Conservation (phyloP, 2,797 vertebrate genomes). For the Hipposideros larvatus region DNA sequence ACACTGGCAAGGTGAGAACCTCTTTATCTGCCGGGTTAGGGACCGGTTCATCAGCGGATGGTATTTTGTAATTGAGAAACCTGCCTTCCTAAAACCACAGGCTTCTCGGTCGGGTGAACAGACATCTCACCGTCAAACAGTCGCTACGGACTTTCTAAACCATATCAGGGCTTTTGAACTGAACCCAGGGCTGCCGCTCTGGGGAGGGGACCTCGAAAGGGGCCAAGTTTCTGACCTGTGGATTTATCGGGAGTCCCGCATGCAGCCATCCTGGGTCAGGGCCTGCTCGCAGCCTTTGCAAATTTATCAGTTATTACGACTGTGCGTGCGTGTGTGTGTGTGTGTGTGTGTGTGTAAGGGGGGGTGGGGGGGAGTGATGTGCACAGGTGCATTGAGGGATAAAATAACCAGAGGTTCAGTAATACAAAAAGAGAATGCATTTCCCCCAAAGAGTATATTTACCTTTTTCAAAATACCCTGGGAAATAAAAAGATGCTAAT, state of each 20-base stretch:
- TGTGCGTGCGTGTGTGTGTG: background rate
- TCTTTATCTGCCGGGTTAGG: background rate
- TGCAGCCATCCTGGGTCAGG: background rate
- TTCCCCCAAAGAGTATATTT: background rate
- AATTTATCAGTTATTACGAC: background rate
- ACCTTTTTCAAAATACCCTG: background rate
- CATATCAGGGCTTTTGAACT: background rate
- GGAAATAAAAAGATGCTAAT: background rate
- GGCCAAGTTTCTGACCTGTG: background rate
- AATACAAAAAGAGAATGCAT: background rate
- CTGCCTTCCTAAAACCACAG: background rate
- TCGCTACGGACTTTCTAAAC: background rate
- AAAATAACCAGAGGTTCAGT: background rate
- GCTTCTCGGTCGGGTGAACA: background rate
- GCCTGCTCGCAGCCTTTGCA: background rate
- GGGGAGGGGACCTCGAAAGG: background rate
- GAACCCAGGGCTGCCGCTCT: background rate
- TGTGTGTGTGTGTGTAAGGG: too few species aligned
- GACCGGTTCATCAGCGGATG: background rate
- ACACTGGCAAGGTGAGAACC: background rate
- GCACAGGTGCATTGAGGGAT: background rate
- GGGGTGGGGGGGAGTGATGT: background rate
- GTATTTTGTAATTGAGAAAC: background rate
- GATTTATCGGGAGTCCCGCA: background rate
- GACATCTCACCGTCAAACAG: background rate